Base-by-base conservation (phyloP, 2,888 invertebrate genomes). In the Byasa hedistus region DNA sequence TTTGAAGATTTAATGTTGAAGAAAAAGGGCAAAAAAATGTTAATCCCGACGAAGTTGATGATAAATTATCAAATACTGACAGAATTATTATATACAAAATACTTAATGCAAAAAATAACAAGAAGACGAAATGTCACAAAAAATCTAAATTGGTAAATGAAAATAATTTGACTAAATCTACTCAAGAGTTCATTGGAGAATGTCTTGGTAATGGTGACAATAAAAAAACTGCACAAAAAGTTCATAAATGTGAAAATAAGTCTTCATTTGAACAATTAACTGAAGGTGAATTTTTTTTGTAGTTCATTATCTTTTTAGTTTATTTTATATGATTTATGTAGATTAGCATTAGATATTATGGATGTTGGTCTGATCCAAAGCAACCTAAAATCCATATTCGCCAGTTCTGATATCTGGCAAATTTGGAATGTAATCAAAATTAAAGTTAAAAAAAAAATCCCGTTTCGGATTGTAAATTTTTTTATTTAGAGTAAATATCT, bases 71-170 rank as follows among this genome's bases (percentile, higher is more conserved):
- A 22, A 87, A 89, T 70, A 81, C 87, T 0, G 89, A 90, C 60
- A 84, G 83, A 75, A 88, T 91, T 65, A 84, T 91, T 54, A 85
- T 91, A 69, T 91, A 89, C 72, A 89, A 91, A 73, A 84, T 91
- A 57, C 71, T 89, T 5, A 83, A 89, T 64, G 77, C 84, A 0
- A 85, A 81, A 75, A 73, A 71, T 52, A 76, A 76, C 21, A 83
- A 82, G 65, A 78, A 76, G 19, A 69, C 73, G 80, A 82, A 70
- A 68, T 77, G 19, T 72, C 80, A 60, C 76, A 77, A 69, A 74
- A 81, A 62, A 79, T 81, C 78, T 2, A 85, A 82, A 69, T 79
- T 81, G 8, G 72, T 77, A 59, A 75, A 79, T 24, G 76, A 77
- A 55, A 69, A 64, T 52, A 65, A 69, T 39, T 65, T 70, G 54